Base-by-base conservation (phyloP, 2,113 vertebrate species). In the Macaca nemestrina region DNA sequence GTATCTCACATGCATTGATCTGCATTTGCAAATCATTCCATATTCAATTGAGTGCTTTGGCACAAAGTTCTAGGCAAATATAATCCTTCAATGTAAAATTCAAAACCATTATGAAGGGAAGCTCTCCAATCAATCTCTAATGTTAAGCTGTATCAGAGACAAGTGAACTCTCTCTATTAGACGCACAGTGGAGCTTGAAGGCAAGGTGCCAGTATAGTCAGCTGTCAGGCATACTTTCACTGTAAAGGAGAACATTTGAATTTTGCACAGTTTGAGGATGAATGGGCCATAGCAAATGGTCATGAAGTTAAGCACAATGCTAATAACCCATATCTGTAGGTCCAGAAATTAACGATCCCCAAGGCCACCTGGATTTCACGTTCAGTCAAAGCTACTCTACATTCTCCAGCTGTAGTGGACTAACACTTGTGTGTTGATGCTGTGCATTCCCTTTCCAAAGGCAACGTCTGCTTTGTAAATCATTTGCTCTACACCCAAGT, bases 181-280 rank as follows among this genome's bases (percentile, higher is more conserved):
- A 83, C 38, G 67, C 68, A 83, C 5, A 59, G 64, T 43, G 23
- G 64, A 45, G 59, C 52, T 43, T 40, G 43, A 64, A 88, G 93
- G 92, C 18, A 0, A 88, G 48, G 76, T 83, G 88, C 95, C 93
- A 97, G 68, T 12, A 72, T 4, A 67, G 55, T 96, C 97, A 97
- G 97, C 97, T 97, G 97, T 94, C 59, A 95, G 43, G 75, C 88
- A 92, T 45, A 18, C 82, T 81, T 79, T 32, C 23, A 22, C 67
- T 50, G 1, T 67, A 10, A 38, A 79, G 79, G 61, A 76, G 79
- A 90, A 59, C 43, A 45, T 57, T 89, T 82, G 94, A 86, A 35
- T 73, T 92, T 64, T 81, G 70, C 67, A 85, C 50, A 59, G 55
- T 64, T 20, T 73, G 91, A 35, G 85, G 70, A 88, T n/a, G 93